Evolutionary conservation across 2,888 invertebrate genomes (phyloP).

Genomic region (Tolmerus cingulatus): DNA sequence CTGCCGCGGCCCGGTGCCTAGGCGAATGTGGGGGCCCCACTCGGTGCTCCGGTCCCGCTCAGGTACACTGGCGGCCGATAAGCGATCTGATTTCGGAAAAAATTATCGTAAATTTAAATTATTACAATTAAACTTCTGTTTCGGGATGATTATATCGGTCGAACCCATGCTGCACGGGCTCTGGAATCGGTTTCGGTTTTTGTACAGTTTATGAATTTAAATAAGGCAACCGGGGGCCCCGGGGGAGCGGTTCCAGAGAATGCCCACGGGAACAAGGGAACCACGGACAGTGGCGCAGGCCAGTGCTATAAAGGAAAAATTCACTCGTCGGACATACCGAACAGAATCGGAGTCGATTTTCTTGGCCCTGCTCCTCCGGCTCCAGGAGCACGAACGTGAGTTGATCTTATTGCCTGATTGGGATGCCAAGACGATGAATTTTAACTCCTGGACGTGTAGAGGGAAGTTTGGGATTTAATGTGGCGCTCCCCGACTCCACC

Average conservation of each 20-base stretch:
- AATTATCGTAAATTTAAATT: constrained; percentile 41
- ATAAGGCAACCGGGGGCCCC: constrained; percentile 6
- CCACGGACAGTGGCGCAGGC: not conserved
- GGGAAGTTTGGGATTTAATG: constrained; percentile 17
- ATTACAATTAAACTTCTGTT: constrained; percentile 42
- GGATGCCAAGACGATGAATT: constrained; percentile 38
- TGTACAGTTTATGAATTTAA: constrained; percentile 40
- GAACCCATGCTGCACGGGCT: constrained; percentile 31
- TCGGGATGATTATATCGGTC: constrained; percentile 37
- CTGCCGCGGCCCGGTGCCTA: not conserved
- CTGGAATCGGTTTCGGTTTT: constrained; percentile 24
- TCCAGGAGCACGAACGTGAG: constrained; percentile 22
- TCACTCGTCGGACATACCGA: not conserved
- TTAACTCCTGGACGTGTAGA: constrained; percentile 23
- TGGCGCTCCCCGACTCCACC: not conserved
- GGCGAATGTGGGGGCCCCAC: not conserved
- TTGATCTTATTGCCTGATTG: constrained; percentile 38
- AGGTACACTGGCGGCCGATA: not conserved
- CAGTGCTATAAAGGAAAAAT: not conserved
- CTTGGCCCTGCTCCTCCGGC: not conserved
- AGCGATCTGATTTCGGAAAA: constrained; percentile 35
- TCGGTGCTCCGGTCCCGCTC: not conserved
- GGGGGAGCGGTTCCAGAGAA: constrained; percentile 19
- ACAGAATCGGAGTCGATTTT: constrained; percentile 10
- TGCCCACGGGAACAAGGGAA: constrained; percentile 31